A percentile compares a stretch with the other conserved stretches of the same genome.
phyloP scores from a whole-genome alignment of 2,888 invertebrate species.

The Oligia strigilis region DNA sequence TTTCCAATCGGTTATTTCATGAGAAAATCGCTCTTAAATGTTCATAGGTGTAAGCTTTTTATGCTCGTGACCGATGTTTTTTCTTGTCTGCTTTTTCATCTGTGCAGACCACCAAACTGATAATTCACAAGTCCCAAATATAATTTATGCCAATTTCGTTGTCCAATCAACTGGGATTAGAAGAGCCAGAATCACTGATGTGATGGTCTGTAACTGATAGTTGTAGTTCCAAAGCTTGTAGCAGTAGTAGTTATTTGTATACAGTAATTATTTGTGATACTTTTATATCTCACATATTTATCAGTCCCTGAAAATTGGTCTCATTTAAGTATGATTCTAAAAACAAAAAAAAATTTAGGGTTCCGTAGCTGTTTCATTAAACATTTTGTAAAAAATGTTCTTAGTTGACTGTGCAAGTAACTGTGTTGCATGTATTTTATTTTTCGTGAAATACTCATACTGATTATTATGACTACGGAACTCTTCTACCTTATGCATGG shows the following conservation, averaged over 20 bases:
- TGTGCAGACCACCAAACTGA: not conserved
- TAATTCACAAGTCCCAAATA: not conserved
- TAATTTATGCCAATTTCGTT: not conserved
- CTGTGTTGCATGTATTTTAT: slow-evolving; percentile 41
- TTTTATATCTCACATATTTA: not conserved
- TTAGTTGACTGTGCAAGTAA: slow-evolving; percentile 26
- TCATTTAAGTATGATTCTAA: slow-evolving; percentile 1
- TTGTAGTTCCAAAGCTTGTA: slow-evolving; percentile 27
- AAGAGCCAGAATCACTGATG: not conserved
- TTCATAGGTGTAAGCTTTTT: not conserved
- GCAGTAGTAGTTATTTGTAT: slow-evolving; percentile 18
- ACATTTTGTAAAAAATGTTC: slow-evolving; percentile 12
- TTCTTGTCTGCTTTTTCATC: not conserved
- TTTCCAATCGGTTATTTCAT: not conserved
- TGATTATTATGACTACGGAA: slow-evolving; percentile 8
- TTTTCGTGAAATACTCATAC: slow-evolving; percentile 23
- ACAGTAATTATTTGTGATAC: not conserved
- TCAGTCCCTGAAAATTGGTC: slow-evolving; percentile 5
- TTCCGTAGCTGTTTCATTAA: slow-evolving; percentile 14
- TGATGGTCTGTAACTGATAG: slow-evolving; percentile 1
- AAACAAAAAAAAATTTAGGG: not conserved
- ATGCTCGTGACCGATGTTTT: not conserved
- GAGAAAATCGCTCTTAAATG: not conserved
- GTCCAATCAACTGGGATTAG: not conserved
- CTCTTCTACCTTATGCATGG: slow-evolving; percentile 32